Conservation (phyloP, 1,140 invertebrate genomes). For the Microplitis demolitor region DNA sequence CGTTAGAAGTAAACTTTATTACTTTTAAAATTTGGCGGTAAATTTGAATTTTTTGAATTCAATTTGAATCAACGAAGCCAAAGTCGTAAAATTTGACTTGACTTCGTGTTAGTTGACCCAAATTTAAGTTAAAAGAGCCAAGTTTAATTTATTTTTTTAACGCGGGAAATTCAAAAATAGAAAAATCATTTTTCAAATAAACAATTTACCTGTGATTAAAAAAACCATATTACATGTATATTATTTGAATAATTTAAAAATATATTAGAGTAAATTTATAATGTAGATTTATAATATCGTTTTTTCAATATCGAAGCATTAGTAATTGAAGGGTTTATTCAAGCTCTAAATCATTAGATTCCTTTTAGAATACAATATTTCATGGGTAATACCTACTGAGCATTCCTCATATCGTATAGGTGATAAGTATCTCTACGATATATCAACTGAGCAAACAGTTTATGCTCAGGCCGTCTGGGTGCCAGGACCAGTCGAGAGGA, state of each 20-base stretch:
- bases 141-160: too few species aligned
- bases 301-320: slow-evolving; percentile 3
- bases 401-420: slow-evolving; percentile 48
- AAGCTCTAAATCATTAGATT: slow-evolving; percentile 44
- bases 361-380: slow-evolving; percentile 49
- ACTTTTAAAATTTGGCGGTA: too few species aligned
- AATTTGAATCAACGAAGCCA: too few species aligned
- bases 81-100: too few species aligned
- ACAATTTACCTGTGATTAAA: too few species aligned
- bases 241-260: neutral
- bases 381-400: slow-evolving; percentile 44
- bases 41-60: too few species aligned
- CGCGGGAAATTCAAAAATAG: too few species aligned
- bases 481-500: slow-evolving; percentile 17
- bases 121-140: too few species aligned
- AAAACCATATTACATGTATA: too few species aligned
- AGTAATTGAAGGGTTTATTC: slow-evolving; percentile 17
- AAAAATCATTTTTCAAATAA: too few species aligned
- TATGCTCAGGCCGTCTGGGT: slow-evolving; percentile 35
- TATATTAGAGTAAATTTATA: neutral
- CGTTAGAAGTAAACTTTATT: too few species aligned
- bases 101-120: too few species aligned
- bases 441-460: slow-evolving; percentile 56
- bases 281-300: slow-evolving; percentile 1
- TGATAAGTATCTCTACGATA: slow-evolving; percentile 54